phyloP scores from a whole-genome alignment of 2,888 invertebrate genomes.

The Vannuccia rotundouncinata region DNA sequence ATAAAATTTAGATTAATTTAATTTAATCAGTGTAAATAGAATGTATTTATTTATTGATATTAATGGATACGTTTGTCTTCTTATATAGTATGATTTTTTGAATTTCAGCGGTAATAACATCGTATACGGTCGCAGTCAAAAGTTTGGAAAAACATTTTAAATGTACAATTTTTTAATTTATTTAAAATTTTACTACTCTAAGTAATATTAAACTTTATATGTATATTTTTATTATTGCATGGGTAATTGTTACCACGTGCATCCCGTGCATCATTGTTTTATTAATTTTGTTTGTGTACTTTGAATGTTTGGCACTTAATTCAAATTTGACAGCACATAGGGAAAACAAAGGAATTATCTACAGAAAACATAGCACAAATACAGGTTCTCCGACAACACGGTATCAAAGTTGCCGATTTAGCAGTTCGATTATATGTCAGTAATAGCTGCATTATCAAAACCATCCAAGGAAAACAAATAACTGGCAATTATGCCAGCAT shows the following conservation, averaged over 20 bases:
- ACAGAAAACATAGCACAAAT: constrained; percentile 2
- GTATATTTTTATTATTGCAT: background rate
- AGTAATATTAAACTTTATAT: background rate
- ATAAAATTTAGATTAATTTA: no score
- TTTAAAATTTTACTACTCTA: background rate
- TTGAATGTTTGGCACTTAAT: background rate
- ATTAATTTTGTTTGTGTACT: background rate
- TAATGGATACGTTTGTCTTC: no score
- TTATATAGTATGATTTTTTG: no score
- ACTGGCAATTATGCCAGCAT: constrained; percentile 3
- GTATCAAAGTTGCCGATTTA: background rate
- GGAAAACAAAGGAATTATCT: constrained; percentile 16
- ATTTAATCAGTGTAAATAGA: no score
- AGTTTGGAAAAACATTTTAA: background rate
- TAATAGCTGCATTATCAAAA: constrained; percentile 1
- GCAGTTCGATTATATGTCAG: constrained; percentile 6
- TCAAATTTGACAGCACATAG: background rate
- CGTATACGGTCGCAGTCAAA: background rate
- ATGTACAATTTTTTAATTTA: background rate
- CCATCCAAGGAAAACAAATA: background rate
- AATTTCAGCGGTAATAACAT: no score
- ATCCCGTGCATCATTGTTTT: background rate
- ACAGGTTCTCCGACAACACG: background rate
- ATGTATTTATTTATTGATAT: no score
- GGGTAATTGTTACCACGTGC: background rate